These are phyloP conservation scores for Chrysaora quinquecirrha DNA, from an alignment of 30 jellyfish, hydroid and myxozoan species.

Conservation along the genomic window DNA sequence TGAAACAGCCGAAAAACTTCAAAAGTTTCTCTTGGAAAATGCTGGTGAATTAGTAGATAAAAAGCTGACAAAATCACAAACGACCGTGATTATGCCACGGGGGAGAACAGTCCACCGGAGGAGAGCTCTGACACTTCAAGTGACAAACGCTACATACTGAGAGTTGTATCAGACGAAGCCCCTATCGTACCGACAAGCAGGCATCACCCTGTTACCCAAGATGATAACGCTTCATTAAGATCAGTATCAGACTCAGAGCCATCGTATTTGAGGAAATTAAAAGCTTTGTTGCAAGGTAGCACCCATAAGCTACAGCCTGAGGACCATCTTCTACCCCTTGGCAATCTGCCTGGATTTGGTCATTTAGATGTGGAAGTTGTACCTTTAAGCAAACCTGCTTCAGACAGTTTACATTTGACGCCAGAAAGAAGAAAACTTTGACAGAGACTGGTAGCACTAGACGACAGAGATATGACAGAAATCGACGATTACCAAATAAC, in stretches of 20 bases:
- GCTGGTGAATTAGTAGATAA: background rate
- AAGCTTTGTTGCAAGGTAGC: background rate
- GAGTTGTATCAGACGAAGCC: constrained; percentile 4
- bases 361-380: constrained; percentile 6
- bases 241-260: constrained; percentile 11
- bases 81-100: too few species aligned
- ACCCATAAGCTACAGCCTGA: constrained; percentile 3
- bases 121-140: too few species aligned
- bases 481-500: background rate
- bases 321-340: constrained; percentile 6
- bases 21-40: background rate
- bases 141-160: constrained; percentile 33
- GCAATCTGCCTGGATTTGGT: constrained; percentile 18
- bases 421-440: background rate
- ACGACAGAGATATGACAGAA: too few species aligned
- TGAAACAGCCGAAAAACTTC: background rate
- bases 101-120: too few species aligned
- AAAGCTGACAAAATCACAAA: background rate
- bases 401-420: background rate
- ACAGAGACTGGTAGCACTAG: background rate
- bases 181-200: constrained; percentile 39
- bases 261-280: background rate
- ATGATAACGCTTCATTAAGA: background rate
- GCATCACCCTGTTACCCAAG: background rate
- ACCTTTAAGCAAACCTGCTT: constrained; percentile 16